Evolutionary conservation across 2,888 invertebrate species (phyloP).

Genomic region (Morpho achilles): DNA sequence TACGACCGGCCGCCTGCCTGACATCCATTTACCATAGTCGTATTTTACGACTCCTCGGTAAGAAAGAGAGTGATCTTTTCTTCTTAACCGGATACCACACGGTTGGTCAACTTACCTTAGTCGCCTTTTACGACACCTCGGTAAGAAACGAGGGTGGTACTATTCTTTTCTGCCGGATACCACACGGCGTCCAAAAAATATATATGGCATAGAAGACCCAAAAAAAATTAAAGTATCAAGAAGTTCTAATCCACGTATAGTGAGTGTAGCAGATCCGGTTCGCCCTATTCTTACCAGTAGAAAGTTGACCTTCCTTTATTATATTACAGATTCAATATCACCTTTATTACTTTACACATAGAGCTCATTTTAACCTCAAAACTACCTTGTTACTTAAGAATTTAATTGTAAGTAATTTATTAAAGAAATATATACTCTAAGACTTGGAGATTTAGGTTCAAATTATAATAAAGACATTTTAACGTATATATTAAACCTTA

Average conservation of each 20-base stretch:
- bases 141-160: too few species aligned
- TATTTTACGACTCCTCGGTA: too few species aligned
- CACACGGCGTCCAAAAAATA: too few species aligned
- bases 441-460: not conserved
- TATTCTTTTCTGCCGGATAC: too few species aligned
- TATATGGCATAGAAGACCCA: too few species aligned
- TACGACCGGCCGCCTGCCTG: too few species aligned
- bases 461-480: slow-evolving; percentile 21
- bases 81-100: too few species aligned
- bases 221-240: slow-evolving; percentile 26
- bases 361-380: slow-evolving; percentile 7
- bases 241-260: slow-evolving; percentile 23
- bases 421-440: not conserved
- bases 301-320: slow-evolving; percentile 36
- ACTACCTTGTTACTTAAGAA: not conserved
- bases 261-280: slow-evolving; percentile 38
- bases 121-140: too few species aligned
- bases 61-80: too few species aligned
- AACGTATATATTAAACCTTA: slow-evolving; percentile 32
- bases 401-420: not conserved
- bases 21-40: too few species aligned
- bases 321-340: slow-evolving; percentile 4
- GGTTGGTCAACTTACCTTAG: too few species aligned
- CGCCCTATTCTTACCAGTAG: slow-evolving; percentile 34
- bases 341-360: not conserved